These are phyloP conservation scores for Macroramphosus scolopax DNA, from an alignment of 2,797 vertebrate species.

Conservation along the genomic window DNA sequence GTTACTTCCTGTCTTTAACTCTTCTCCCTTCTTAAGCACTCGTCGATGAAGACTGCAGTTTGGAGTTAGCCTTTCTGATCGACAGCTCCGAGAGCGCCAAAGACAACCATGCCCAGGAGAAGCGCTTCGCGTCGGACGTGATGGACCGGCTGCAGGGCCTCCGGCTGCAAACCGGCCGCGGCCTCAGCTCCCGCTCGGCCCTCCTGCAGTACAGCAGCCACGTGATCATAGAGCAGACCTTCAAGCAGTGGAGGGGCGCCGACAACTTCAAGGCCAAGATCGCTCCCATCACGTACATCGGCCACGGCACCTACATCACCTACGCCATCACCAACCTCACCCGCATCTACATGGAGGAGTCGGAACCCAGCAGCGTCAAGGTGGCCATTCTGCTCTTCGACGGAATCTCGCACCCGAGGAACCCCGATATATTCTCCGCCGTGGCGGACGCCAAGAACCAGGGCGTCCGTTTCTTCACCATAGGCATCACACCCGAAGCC, in stretches of 20 bases:
- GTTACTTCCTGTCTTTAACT: neutral
- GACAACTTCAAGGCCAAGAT: constrained; percentile 81
- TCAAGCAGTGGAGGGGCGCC: constrained; percentile 83
- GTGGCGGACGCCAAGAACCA: constrained; percentile 87
- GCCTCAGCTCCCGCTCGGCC: constrained; percentile 80
- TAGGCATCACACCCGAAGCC: constrained; percentile 86
- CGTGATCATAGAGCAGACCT: constrained; percentile 84
- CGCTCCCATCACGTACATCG: constrained; percentile 81
- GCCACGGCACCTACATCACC: constrained; percentile 89
- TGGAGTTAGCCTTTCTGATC: constrained; percentile 88
- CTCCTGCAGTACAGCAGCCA: constrained; percentile 92
- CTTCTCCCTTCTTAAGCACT: constrained; percentile 35
- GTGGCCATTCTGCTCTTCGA: constrained; percentile 86
- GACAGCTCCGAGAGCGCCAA: constrained; percentile 92
- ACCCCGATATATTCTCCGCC: constrained; percentile 87
- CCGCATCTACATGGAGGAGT: constrained; percentile 84
- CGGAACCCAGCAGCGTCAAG: constrained; percentile 75
- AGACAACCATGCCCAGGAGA: constrained; percentile 87
- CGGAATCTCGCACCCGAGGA: constrained; percentile 87
- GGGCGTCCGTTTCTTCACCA: constrained; percentile 84
- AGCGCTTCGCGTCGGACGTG: constrained; percentile 79
- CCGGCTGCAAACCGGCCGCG: constrained; percentile 75
- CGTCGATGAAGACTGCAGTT: constrained; percentile 78
- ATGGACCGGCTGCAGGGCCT: constrained; percentile 79
- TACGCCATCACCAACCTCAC: constrained; percentile 93